Base-by-base conservation (phyloP, 1,140 invertebrate genomes). In the Leptonema lineaticorne region DNA sequence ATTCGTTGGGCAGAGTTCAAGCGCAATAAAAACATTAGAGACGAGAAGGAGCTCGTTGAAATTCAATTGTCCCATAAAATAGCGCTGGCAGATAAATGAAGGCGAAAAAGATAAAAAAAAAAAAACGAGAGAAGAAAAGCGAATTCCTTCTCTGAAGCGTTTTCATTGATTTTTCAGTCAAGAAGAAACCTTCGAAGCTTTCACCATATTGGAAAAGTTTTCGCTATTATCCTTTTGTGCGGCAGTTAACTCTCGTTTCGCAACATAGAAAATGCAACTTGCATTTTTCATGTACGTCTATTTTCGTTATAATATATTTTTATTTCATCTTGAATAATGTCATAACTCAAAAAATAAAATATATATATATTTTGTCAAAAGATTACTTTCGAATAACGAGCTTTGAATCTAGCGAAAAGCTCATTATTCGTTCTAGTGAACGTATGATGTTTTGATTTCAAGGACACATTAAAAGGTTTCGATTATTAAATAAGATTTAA, bases 11-110 rank as follows among this genome's bases (percentile, higher is more conserved):
- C 11, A 11, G 5, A 33, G 16, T 2, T 41, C 37, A 41, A 16
- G 9, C 16, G 37, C 37, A 41, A 53, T 7, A 53, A 26, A 24
- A 14, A 2, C 22, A 53, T 26, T 53, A 5, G 50, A 24, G 50
- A 26, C 20, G 27, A 26, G 37, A 53, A 9, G 22, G 24, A 20
- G 20, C 22, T 53, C 50, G 22, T 53, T 53, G 50, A 53, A 53
- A 53, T 53, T 53, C 50, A 53, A 53, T 53, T 53, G 50, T 53
- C 50, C 50, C 22, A 53, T 53, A 53, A 53, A 53, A 53, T 53
- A 53, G 50, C 37, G 37, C 37, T 53, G 18, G 22, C 11, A 26
- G 9, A 9, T 22, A 4, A 22, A 20, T 48, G 46, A 22, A n/a
- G n/a, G 37, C 11, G 9, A 41, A 14, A 16, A 11, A 11, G 37